A percentile compares a stretch with the other conserved stretches of the same genome.
Evolutionary conservation across 2,888 invertebrate species (phyloP).

Genomic region (Leucoma salicis): DNA sequence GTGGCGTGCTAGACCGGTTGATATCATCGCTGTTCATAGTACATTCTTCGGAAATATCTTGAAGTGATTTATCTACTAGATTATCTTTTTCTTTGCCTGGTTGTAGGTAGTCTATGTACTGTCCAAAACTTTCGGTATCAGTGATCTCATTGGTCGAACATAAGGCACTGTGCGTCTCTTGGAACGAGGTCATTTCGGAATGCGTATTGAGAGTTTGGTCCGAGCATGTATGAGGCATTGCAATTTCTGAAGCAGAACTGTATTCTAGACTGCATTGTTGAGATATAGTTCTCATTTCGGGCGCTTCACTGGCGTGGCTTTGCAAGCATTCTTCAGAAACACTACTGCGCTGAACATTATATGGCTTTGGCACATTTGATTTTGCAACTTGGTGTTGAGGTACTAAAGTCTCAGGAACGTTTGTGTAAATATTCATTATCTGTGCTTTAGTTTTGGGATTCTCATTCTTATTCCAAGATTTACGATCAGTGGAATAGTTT

Average conservation of each 20-base stretch:
- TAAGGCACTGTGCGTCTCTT: conserved; percentile 74
- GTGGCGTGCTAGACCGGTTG: conserved; percentile 56
- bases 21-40: conserved; percentile 73
- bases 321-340: conserved; percentile 74
- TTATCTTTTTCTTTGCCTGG: conserved; percentile 64
- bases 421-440: conserved; percentile 84
- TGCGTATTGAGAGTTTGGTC: conserved; percentile 77
- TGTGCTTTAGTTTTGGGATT: conserved; percentile 60
- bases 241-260: conserved; percentile 83
- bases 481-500: conserved; percentile 62
- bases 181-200: conserved; percentile 72
- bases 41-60: conserved; percentile 74
- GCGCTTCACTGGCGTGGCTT: conserved; percentile 63
- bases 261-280: conserved; percentile 88
- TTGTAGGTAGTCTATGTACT: conserved; percentile 73
- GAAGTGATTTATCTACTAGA: conserved; percentile 63
- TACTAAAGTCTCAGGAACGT: conserved; percentile 83
- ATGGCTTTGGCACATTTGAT: conserved; percentile 54
- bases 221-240: conserved; percentile 76
- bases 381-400: conserved; percentile 83
- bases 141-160: conserved; percentile 77
- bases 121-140: conserved; percentile 77
- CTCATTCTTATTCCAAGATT: conserved; percentile 64
- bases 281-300: conserved; percentile 84
- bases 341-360: conserved; percentile 63